Conservation (phyloP, 2,797 vertebrate genomes). For the Coregonus suidteri region DNA sequence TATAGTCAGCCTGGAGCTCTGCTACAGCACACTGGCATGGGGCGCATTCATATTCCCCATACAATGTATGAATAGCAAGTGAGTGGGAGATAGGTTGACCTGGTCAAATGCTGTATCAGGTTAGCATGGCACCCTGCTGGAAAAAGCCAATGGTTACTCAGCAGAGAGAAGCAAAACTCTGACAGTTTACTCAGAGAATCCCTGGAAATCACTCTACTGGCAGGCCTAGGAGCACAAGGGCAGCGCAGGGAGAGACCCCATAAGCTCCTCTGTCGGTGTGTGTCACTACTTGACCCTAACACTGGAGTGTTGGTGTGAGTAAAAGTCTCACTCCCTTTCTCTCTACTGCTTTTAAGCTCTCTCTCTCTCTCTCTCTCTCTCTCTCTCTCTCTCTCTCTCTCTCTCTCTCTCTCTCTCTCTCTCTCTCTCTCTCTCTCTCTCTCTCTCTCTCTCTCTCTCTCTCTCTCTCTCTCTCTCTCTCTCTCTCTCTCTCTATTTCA, state of each 20-base stretch:
- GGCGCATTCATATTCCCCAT: no score
- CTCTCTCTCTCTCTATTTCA: neutral
- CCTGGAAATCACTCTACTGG: neutral
- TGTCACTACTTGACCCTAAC: conserved; percentile 30
- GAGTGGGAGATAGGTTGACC: conserved; percentile 38
- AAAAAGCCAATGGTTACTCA: conserved; percentile 31
- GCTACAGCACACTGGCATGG: no score
- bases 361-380: neutral
- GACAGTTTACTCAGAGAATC: conserved; percentile 15
- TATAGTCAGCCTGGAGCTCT: no score
- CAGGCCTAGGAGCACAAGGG: neutral
- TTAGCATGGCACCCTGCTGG: conserved; percentile 35
- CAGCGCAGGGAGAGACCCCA: neutral
- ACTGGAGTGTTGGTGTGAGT: neutral
- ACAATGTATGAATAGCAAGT: no score
- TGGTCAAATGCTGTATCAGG: conserved; percentile 53
- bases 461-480: neutral
- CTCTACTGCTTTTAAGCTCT: neutral
- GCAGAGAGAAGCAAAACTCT: neutral
- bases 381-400: neutral
- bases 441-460: neutral
- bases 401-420: neutral
- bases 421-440: neutral
- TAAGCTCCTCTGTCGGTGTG: conserved; percentile 11
- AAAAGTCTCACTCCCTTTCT: neutral